phyloP scores from a whole-genome alignment of 2,113 vertebrate genomes.

The Pseudorhombus dupliciocellatus region DNA sequence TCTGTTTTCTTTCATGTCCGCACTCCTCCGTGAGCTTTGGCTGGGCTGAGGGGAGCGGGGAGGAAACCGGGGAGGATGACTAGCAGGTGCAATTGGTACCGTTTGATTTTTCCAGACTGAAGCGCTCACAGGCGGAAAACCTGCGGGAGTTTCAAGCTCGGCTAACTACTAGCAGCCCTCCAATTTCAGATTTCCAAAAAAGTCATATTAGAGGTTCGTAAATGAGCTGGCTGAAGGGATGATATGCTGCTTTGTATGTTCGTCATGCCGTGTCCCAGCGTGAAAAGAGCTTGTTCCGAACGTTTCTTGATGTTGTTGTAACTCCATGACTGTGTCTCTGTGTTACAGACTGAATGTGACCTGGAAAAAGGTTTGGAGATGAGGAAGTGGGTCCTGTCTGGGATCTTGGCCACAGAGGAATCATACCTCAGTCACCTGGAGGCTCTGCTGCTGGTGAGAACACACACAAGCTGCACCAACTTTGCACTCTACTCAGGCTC shows the following conservation, averaged over 20 bases:
- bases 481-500: no score
- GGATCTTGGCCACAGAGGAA: constrained; percentile 96
- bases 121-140: not conserved
- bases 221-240: not conserved
- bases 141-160: not conserved
- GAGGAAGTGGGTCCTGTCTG: constrained; percentile 98
- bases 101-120: constrained; percentile 32
- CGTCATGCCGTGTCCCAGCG: not conserved
- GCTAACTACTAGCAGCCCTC: not conserved
- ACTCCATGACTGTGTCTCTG: constrained; percentile 5
- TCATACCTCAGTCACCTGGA: constrained; percentile 96
- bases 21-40: constrained; percentile 57
- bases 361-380: constrained; percentile 97
- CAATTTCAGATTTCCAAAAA: not conserved
- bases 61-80: constrained; percentile 23
- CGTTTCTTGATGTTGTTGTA: not conserved
- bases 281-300: not conserved
- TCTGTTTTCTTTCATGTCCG: constrained; percentile 62
- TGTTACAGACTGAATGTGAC: constrained; percentile 90
- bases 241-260: not conserved
- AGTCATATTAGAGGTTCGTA: not conserved
- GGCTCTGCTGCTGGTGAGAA: constrained; percentile 92
- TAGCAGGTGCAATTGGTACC: constrained; percentile 30
- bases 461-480: constrained; percentile 3
- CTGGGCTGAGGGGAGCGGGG: constrained; percentile 42